These are phyloP conservation scores for Phrynocephalus vlangalii DNA, from an alignment of 2,797 vertebrate genomes.

Conservation along the genomic window DNA sequence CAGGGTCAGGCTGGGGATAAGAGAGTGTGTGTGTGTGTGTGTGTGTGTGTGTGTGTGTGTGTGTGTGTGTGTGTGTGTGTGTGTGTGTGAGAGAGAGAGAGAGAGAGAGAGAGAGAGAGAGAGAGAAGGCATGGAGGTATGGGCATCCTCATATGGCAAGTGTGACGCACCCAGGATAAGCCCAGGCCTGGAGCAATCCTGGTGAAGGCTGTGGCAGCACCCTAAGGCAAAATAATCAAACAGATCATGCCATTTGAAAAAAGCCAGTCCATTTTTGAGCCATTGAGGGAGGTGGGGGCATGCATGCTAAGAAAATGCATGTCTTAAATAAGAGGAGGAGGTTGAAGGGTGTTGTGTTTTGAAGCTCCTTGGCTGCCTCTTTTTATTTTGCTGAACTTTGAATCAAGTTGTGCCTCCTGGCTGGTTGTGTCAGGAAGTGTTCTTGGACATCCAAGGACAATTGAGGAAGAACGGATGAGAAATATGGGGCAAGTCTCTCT, in stretches of 20 bases:
- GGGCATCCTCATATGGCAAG: not conserved
- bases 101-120: too few relatives aligned
- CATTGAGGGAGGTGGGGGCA: not conserved
- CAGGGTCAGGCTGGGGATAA: not conserved
- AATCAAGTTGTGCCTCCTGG: not conserved
- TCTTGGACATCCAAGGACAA: not conserved
- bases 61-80: too few relatives aligned
- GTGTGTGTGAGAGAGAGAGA: too few relatives aligned
- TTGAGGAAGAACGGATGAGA: not conserved
- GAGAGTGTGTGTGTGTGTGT: too few relatives aligned
- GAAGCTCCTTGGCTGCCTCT: not conserved
- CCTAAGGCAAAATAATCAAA: not conserved
- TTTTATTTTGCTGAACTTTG: conserved; percentile 14
- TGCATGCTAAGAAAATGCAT: not conserved
- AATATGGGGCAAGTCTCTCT: too few relatives aligned
- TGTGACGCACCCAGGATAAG: not conserved
- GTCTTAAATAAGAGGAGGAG: not conserved
- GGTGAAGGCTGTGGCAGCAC: not conserved
- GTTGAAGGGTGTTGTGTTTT: not conserved
- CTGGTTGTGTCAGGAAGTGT: not conserved
- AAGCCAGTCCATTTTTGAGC: not conserved
- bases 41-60: accelerated
- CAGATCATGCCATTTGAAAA: conserved; percentile 14
- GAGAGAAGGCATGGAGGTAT: not conserved
- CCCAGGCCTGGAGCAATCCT: not conserved